Percentiles rank a stretch among this genome's conserved stretches.
Evolutionary conservation across 2,888 invertebrate species (phyloP).

Genomic region (Pachydiplax longipennis): DNA sequence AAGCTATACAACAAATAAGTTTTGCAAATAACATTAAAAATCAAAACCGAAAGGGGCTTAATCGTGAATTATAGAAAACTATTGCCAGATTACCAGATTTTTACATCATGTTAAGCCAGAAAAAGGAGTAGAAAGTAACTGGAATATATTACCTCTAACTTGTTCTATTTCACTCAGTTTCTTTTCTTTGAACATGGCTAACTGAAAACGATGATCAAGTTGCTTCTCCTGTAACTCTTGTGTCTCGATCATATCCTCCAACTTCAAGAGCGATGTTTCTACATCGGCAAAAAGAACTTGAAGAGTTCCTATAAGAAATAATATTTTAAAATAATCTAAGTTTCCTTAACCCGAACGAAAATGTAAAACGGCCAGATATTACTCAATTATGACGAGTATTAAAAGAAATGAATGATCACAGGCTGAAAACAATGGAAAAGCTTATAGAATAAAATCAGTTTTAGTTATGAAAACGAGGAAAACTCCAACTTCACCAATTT

Average conservation of each 20-base stretch:
- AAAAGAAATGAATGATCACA: too few species aligned
- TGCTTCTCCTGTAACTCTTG: conserved; percentile 75
- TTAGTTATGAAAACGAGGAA: neutral
- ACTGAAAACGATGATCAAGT: conserved; percentile 74
- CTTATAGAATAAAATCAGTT: too few species aligned
- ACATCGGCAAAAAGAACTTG: conserved; percentile 69
- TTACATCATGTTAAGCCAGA: too few species aligned
- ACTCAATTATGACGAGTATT: too few species aligned
- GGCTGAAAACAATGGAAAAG: too few species aligned
- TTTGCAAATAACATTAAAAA: too few species aligned
- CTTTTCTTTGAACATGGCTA: conserved; percentile 74
- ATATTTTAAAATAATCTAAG: neutral
- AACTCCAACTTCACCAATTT: conserved; percentile 58
- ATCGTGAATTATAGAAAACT: too few species aligned
- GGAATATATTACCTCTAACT: conserved; percentile 66
- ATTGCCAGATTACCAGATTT: neutral
- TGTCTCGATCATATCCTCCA: conserved; percentile 74
- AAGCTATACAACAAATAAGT: too few species aligned
- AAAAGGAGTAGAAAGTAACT: too few species aligned
- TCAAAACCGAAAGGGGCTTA: too few species aligned
- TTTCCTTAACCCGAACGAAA: neutral
- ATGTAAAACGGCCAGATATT: too few species aligned
- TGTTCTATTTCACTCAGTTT: conserved; percentile 67
- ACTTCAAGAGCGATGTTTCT: conserved; percentile 69
- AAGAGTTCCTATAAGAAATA: conserved; percentile 59